Evolutionary conservation across 1,140 invertebrate species (phyloP), one percentile per base, ranked within the genome.

Genomic region (Bombus sylvicola): DNA sequence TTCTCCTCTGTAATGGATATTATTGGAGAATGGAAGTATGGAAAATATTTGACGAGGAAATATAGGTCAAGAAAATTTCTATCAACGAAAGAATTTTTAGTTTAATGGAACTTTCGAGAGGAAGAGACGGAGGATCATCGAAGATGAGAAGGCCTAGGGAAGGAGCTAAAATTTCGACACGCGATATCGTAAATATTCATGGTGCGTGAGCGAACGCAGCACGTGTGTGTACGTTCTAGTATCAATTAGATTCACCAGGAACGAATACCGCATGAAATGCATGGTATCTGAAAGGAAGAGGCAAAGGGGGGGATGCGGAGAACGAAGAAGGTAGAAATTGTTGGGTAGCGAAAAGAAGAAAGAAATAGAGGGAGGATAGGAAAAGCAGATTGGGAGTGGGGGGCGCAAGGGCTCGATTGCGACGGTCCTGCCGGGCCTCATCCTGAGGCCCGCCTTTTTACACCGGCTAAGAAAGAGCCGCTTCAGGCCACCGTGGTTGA

Each of bases 381-480:
- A 62, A 41, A 57, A 71, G 43, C 5, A 28, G 22, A 2, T 13
- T 28, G 39, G 25, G 39, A 59, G 28, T 25, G 34, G 34, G 59
- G 43, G 43, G 43, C 66, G 71, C 77, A 81, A 66, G 79, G 71
- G 83, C 84, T 88, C 81, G 59, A 64, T 88, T 76, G 83, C 73
- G 83, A 89, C 89, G 86, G 76, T 91, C 85, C 88, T 90, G 90
- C 66, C 31, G 81, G 81, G 76, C 71, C 84, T 80, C 73, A 85
- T 87, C 89, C 91, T 84, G 90, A 91, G 92, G 88, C 85, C 90
- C 90, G 90, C 88, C 91, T 94, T 94, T 94, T 94, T 94, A 91
- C 89, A 78, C 81, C 77, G 90, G 69, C 77, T 80, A 88, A 88
- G 91, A 90, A 91, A 92, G 83, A 92, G 83, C 86, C 82, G 82